These are phyloP conservation scores for Sciurus vulgaris DNA, from an alignment of 2,797 vertebrate genomes.

Conservation along the genomic window DNA sequence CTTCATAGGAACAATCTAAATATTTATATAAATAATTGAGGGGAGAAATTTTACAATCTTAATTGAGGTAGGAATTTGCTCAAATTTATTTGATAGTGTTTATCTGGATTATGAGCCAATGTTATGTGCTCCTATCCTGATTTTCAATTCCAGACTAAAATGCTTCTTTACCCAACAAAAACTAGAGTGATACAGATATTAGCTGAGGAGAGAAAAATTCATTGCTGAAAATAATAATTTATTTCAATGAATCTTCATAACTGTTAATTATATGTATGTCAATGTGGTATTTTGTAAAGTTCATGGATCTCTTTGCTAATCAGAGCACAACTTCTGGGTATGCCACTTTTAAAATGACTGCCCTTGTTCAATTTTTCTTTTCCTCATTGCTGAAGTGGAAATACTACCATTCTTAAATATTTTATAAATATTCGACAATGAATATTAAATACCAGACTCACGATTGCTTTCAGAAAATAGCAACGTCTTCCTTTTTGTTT, in stretches of 20 bases:
- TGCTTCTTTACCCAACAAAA: neutral
- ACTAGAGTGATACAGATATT: accelerated
- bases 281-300: neutral
- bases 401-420: neutral
- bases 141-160: neutral
- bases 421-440: neutral
- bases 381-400: neutral
- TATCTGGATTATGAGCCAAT: neutral
- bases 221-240: neutral
- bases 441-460: neutral
- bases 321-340: neutral
- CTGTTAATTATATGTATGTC: neutral
- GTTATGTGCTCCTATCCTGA: neutral
- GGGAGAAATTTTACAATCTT: too few relatives aligned
- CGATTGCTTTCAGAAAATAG: neutral
- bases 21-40: neutral
- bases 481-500: neutral
- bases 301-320: neutral
- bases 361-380: neutral
- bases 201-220: neutral
- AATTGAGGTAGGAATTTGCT: too few relatives aligned
- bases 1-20: neutral
- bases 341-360: neutral
- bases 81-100: neutral
- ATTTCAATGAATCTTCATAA: neutral